Conservation (phyloP, 1,140 invertebrate species). For the Rhopalosiphum maidis region DNA sequence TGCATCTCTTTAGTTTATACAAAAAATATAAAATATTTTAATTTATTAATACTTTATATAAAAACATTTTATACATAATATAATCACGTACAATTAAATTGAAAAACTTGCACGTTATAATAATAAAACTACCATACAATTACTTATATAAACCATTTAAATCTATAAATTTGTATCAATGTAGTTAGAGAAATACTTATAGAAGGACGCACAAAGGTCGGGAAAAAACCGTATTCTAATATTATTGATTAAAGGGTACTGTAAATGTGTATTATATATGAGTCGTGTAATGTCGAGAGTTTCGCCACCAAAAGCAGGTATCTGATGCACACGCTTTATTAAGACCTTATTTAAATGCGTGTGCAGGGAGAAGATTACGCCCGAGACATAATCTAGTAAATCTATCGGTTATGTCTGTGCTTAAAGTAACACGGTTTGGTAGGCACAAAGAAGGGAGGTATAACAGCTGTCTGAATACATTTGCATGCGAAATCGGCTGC, state of each 20-base stretch:
- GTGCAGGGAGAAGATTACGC: not conserved
- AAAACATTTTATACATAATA: not conserved
- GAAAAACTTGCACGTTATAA: too few relatives aligned
- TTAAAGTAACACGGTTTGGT: constrained; percentile 15
- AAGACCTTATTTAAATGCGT: constrained; percentile 15
- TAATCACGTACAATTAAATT: too few relatives aligned
- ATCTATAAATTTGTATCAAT: too few relatives aligned
- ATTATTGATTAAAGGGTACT: not conserved
- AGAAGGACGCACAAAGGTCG: not conserved
- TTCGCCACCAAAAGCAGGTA: not conserved
- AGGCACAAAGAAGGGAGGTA: not conserved
- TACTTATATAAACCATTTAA: too few relatives aligned
- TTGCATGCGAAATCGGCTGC: not conserved
- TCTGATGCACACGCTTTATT: not conserved
- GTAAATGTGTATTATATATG: not conserved
- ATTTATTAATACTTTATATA: not conserved
- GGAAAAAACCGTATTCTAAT: not conserved
- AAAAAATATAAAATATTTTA: not conserved
- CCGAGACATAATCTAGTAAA: constrained; percentile 15
- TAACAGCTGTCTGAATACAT: constrained; percentile 1
- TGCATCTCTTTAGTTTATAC: not conserved
- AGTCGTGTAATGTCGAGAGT: not conserved
- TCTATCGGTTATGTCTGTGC: constrained; percentile 4
- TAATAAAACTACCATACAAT: too few relatives aligned
- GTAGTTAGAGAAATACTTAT: too few relatives aligned